Conservation (phyloP, 2,888 invertebrate species). For the Ectemnius cavifrons region DNA sequence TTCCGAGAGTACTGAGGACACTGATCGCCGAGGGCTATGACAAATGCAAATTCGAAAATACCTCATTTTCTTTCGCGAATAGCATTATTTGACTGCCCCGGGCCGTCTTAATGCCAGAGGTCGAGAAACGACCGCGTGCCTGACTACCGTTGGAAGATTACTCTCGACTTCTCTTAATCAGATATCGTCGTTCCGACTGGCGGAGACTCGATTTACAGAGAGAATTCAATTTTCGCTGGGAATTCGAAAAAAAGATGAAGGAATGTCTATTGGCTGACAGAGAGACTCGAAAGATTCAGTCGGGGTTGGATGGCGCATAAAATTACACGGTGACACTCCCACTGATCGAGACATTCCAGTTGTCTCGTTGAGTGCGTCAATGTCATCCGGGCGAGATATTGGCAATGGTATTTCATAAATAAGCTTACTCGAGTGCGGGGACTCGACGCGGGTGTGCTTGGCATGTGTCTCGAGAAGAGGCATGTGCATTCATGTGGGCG, state of each 20-base stretch:
- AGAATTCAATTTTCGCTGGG: no score
- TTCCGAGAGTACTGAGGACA: constrained; percentile 49
- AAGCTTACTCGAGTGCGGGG: not conserved
- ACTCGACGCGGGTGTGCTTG: not conserved
- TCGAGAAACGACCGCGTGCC: constrained; percentile 10
- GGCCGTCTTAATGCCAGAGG: constrained; percentile 34
- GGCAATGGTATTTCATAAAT: not conserved
- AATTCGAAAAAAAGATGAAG: no score
- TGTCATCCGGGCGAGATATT: constrained; percentile 21
- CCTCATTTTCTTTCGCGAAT: constrained; percentile 57
- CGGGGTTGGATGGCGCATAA: not conserved
- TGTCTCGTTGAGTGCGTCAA: constrained; percentile 46
- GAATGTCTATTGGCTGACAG: not conserved
- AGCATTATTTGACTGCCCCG: constrained; percentile 49
- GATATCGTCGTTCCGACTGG: no score
- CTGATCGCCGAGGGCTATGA: constrained; percentile 45
- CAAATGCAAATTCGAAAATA: constrained; percentile 67
- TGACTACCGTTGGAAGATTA: not conserved
- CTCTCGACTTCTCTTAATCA: not conserved
- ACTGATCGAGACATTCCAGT: constrained; percentile 24
- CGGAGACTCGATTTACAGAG: no score
- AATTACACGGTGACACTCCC: not conserved
- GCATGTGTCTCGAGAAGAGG: not conserved
- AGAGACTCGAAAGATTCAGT: not conserved
- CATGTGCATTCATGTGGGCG: constrained; percentile 16